These are phyloP conservation scores for Bombylius major DNA, from an alignment of 2,888 invertebrate species.

Conservation along the genomic window DNA sequence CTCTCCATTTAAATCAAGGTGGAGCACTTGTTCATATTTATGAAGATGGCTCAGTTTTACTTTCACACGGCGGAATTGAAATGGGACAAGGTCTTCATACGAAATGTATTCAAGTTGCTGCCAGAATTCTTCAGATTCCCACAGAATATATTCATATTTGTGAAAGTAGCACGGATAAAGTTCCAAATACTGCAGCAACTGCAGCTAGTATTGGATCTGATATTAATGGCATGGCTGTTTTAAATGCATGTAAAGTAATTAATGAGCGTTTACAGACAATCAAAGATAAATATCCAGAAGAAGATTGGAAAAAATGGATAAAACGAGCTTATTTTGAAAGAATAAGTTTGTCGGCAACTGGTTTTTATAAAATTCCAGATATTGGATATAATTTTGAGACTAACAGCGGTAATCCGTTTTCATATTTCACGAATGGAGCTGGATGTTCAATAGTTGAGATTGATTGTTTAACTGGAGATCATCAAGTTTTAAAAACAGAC, in stretches of 20 bases:
- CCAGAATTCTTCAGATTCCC: constrained; percentile 56
- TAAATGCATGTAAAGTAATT: constrained; percentile 67
- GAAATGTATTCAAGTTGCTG: constrained; percentile 88
- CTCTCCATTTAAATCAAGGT: constrained; percentile 65
- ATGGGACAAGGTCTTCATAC: constrained; percentile 96
- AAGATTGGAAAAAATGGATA: constrained; percentile 77
- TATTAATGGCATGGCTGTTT: constrained; percentile 81
- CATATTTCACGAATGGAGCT: constrained; percentile 77
- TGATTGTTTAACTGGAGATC: constrained; percentile 89
- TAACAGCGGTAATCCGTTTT: constrained; percentile 60
- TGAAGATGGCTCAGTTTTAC: constrained; percentile 72
- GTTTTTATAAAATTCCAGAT: constrained; percentile 66
- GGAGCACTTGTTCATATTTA: constrained; percentile 84
- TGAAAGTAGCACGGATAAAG: constrained; percentile 80
- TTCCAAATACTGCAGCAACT: constrained; percentile 81
- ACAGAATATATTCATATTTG: constrained; percentile 62
- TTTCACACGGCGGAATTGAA: constrained; percentile 88
- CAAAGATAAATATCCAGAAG: constrained; percentile 60
- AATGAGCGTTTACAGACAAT: constrained; percentile 60
- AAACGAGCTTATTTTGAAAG: constrained; percentile 61
- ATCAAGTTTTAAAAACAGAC: constrained; percentile 74
- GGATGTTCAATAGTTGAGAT: constrained; percentile 84
- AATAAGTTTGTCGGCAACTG: constrained; percentile 68
- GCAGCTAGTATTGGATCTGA: constrained; percentile 84
- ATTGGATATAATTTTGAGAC: constrained; percentile 58